Conservation (phyloP, 2,888 invertebrate genomes). For the Ichneumon xanthorius region DNA sequence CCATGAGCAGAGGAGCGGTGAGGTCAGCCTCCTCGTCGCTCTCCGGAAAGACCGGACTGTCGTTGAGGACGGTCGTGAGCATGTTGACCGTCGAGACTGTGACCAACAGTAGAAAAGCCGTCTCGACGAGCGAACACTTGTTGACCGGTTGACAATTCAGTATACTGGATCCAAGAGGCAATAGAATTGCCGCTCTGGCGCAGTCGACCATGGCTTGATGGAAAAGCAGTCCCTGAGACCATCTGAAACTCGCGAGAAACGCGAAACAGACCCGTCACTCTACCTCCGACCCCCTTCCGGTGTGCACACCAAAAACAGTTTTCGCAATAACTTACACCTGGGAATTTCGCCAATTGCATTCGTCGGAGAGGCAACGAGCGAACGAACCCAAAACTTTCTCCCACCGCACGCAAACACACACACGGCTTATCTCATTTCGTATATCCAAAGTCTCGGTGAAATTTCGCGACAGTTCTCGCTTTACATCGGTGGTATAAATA, state of each 20-base stretch:
- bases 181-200: slow-evolving; percentile 91
- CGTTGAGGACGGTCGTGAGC: slow-evolving; percentile 94
- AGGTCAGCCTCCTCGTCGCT: slow-evolving; percentile 90
- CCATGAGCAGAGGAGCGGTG: slow-evolving; percentile 91
- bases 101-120: slow-evolving; percentile 94
- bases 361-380: not conserved
- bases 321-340: slow-evolving; percentile 36
- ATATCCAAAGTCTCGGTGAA: slow-evolving; percentile 12
- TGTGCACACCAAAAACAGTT: slow-evolving; percentile 18
- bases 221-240: slow-evolving; percentile 94
- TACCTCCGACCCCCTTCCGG: slow-evolving; percentile 24
- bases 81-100: slow-evolving; percentile 96
- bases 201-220: slow-evolving; percentile 95
- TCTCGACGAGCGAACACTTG: slow-evolving; percentile 95
- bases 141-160: slow-evolving; percentile 93
- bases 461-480: slow-evolving; percentile 20
- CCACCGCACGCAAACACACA: not conserved
- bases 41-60: slow-evolving; percentile 94
- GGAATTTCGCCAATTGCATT: slow-evolving; percentile 53
- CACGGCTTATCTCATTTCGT: slow-evolving; percentile 20
- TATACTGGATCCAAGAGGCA: slow-evolving; percentile 92
- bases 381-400: slow-evolving; percentile 4
- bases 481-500: slow-evolving; percentile 32
- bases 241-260: slow-evolving; percentile 86
- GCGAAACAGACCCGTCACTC: slow-evolving; percentile 11